Evolutionary conservation across 2,888 invertebrate species (phyloP).

Genomic region (Spisula subtruncata): DNA sequence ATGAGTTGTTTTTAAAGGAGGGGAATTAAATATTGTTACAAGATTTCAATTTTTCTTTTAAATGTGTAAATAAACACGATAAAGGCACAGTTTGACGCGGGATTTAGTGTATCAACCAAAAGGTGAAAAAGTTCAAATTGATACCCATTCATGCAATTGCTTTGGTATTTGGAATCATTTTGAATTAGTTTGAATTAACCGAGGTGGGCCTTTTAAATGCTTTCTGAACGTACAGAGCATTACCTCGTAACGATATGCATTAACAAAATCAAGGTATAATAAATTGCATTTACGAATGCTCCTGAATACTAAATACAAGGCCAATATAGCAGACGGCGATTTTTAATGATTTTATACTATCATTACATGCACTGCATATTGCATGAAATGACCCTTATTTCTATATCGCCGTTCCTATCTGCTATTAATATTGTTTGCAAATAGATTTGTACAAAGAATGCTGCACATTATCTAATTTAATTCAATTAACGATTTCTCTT

Average conservation of each 20-base stretch:
- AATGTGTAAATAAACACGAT: conserved; percentile 56
- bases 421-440: background rate
- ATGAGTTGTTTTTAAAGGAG: conserved; percentile 45
- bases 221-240: background rate
- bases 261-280: background rate
- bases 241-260: background rate
- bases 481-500: background rate
- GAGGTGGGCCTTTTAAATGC: background rate
- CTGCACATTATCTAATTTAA: background rate
- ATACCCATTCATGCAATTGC: background rate
- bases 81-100: conserved; percentile 54
- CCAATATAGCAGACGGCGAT: background rate
- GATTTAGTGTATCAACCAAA: conserved; percentile 22
- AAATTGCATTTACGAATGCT: background rate
- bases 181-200: background rate
- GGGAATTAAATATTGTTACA: conserved; percentile 67
- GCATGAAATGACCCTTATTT: background rate
- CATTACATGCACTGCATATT: background rate
- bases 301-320: background rate
- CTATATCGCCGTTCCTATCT: background rate
- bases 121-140: conserved; percentile 32
- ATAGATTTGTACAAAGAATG: background rate
- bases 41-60: conserved; percentile 47
- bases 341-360: background rate
- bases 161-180: background rate